Conservation (phyloP, 2,113 vertebrate species). For the Crocuta crocuta region DNA sequence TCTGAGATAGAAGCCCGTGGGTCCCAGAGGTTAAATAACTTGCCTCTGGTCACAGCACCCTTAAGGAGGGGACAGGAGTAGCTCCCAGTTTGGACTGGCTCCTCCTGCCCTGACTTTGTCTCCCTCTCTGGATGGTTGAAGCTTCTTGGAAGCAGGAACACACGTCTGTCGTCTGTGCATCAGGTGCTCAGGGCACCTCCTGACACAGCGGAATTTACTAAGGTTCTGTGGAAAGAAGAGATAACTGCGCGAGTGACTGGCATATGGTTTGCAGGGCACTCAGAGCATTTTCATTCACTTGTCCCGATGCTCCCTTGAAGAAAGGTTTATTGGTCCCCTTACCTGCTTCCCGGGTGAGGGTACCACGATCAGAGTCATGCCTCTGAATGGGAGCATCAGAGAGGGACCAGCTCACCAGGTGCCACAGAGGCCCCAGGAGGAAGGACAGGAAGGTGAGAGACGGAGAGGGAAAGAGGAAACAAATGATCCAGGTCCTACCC, state of each 20-base stretch:
- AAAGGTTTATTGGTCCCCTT: neutral
- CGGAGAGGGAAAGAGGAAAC: neutral
- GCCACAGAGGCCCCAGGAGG: neutral
- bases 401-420: neutral
- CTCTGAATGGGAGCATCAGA: neutral
- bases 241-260: fast-evolving
- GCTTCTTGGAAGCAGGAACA: neutral
- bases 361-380: neutral
- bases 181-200: neutral
- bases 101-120: neutral
- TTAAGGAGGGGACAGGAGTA: neutral
- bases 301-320: neutral
- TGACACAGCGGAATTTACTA: fast-evolving
- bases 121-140: no score
- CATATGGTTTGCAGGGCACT: neutral
- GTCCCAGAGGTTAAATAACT: neutral
- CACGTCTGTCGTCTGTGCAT: neutral
- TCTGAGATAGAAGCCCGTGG: neutral
- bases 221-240: neutral
- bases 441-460: no score
- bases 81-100: neutral
- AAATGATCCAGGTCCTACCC: no score
- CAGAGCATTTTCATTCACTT: neutral
- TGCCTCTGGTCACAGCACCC: neutral
- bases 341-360: neutral